Conservation (phyloP, 2,888 invertebrate species). For the Noctuana brunneofusca region DNA sequence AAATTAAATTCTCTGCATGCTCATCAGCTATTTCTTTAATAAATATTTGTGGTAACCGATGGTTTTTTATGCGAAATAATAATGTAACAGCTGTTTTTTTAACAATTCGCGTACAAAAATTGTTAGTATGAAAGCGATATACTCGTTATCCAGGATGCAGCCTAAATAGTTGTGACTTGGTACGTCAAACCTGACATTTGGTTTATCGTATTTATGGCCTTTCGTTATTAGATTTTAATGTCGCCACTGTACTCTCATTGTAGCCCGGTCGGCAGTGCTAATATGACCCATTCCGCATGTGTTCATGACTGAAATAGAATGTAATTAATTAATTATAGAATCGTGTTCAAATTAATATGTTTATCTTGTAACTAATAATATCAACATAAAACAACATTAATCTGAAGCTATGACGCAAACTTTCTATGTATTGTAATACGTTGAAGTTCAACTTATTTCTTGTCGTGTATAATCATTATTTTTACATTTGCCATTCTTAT, state of each 20-base stretch:
- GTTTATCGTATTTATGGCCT: conserved; percentile 5
- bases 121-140: neutral
- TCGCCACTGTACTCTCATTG: neutral
- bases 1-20: too few species aligned
- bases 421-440: neutral
- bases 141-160: neutral
- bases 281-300: neutral
- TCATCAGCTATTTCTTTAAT: too few species aligned
- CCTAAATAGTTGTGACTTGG: conserved; percentile 14
- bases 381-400: too few species aligned
- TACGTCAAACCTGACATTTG: conserved; percentile 5
- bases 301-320: neutral
- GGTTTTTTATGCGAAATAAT: too few species aligned
- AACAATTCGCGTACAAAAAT: neutral
- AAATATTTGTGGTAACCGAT: too few species aligned
- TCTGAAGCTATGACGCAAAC: too few species aligned
- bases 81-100: neutral
- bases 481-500: too few species aligned
- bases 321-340: neutral
- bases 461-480: neutral
- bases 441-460: neutral
- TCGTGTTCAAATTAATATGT: too few species aligned
- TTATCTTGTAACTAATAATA: too few species aligned
- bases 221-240: conserved; percentile 1
- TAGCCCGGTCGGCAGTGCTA: neutral